A percentile compares a stretch with the other conserved stretches of the same genome.
These are phyloP conservation scores for Cinara cedri DNA, from an alignment of 2,888 invertebrate genomes.

Conservation along the genomic window DNA sequence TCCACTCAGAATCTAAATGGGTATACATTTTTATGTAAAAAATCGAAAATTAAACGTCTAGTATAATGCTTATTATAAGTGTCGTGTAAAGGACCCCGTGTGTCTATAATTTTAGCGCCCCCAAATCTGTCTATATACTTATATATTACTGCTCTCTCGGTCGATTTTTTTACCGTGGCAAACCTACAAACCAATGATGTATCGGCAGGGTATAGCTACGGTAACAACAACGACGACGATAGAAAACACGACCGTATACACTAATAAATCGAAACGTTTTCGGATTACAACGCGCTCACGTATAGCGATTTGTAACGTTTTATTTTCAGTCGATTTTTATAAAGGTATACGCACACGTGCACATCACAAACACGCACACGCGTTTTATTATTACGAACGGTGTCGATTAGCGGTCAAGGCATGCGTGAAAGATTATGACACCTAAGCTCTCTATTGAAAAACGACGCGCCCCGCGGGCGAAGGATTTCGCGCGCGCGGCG, in stretches of 20 bases:
- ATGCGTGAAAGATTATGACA: slow-evolving; percentile 57
- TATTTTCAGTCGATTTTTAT: slow-evolving; percentile 1
- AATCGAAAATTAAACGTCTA: too few species aligned
- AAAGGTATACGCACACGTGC: neutral
- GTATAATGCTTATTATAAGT: too few species aligned
- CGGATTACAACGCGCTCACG: neutral
- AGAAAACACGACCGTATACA: neutral
- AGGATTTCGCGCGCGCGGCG: slow-evolving; percentile 32
- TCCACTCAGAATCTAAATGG: too few species aligned
- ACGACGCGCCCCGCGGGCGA: slow-evolving; percentile 9
- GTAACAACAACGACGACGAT: too few species aligned
- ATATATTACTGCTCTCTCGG: too few species aligned
- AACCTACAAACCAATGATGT: too few species aligned
- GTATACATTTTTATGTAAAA: too few species aligned
- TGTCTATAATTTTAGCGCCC: too few species aligned
- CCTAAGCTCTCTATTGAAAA: slow-evolving; percentile 56
- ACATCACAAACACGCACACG: neutral
- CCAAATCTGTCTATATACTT: too few species aligned
- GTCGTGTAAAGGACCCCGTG: too few species aligned
- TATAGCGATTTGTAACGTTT: slow-evolving; percentile 5
- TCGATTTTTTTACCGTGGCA: too few species aligned
- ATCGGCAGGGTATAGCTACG: too few species aligned
- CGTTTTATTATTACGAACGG: slow-evolving; percentile 32
- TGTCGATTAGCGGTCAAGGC: slow-evolving; percentile 56
- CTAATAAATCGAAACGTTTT: neutral